Percentiles rank a stretch among this genome's conserved stretches.
Evolutionary conservation across 1,140 invertebrate species (phyloP).

Genomic region (Euura saliciscinereae): DNA sequence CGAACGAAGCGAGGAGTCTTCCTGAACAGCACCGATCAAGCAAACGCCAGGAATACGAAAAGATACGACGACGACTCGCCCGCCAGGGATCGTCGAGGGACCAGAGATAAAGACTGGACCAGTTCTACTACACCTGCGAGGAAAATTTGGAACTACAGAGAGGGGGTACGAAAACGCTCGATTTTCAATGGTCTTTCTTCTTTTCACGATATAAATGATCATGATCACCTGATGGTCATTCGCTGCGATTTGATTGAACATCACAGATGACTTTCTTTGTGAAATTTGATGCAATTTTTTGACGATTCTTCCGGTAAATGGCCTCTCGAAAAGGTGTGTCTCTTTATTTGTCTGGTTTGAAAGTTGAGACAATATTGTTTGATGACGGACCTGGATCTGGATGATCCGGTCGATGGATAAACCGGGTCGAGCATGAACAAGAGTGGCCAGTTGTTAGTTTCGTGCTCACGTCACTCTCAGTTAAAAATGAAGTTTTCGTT

Average conservation of each 20-base stretch:
- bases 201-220: background rate
- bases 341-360: too few relatives aligned
- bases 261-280: too few relatives aligned
- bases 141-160: constrained; percentile 48
- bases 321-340: too few relatives aligned
- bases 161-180: constrained; percentile 47
- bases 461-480: background rate
- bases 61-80: constrained; percentile 9
- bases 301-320: too few relatives aligned
- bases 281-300: too few relatives aligned
- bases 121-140: constrained; percentile 37
- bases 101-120: background rate
- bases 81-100: constrained; percentile 12
- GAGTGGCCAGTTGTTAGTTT: background rate
- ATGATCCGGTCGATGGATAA: too few relatives aligned
- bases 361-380: too few relatives aligned
- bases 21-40: background rate
- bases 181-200: background rate
- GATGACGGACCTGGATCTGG: too few relatives aligned
- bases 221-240: background rate
- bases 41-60: background rate
- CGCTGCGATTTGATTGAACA: too few relatives aligned
- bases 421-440: background rate
- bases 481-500: background rate
- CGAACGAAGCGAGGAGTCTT: constrained; percentile 1